Evolutionary conservation across 2,113 vertebrate species (phyloP).

Genomic region (Seriola quinqueradiata): DNA sequence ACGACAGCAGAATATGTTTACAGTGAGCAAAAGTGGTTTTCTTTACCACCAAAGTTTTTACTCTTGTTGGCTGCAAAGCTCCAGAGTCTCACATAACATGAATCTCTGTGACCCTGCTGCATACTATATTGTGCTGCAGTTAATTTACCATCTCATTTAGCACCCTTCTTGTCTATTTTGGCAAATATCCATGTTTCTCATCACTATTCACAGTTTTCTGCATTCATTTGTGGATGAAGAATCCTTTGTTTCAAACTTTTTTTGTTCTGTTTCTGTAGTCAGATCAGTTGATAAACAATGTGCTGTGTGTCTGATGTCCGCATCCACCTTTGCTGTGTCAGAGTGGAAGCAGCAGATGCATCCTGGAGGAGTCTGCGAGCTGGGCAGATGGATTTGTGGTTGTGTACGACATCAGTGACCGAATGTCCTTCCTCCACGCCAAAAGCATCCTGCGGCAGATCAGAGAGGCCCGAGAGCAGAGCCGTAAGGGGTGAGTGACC

Average conservation of each 20-base stretch:
- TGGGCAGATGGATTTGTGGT: slow-evolving; percentile 76
- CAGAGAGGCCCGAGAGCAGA: slow-evolving; percentile 65
- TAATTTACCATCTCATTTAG: slow-evolving; percentile 6
- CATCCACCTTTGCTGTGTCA: slow-evolving; percentile 37
- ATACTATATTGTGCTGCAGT: neutral
- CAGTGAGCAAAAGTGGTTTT: neutral
- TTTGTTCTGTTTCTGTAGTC: slow-evolving; percentile 5
- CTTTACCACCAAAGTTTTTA: neutral
- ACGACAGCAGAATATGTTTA: neutral
- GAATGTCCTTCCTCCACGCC: slow-evolving; percentile 68
- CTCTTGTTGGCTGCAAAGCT: slow-evolving; percentile 7
- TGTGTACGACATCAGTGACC: slow-evolving; percentile 72
- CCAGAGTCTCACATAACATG: neutral
- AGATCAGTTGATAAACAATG: slow-evolving; percentile 10
- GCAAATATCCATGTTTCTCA: neutral
- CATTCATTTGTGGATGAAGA: neutral
- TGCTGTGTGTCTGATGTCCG: slow-evolving; percentile 3
- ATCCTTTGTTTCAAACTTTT: neutral
- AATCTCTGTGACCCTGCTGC: neutral
- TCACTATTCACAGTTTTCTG: neutral
- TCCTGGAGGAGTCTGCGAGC: slow-evolving; percentile 69
- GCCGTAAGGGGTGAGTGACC: slow-evolving; percentile 70
- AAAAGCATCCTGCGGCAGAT: slow-evolving; percentile 70
- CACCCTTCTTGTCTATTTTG: slow-evolving; percentile 17
- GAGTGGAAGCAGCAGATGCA: slow-evolving; percentile 65